These are phyloP conservation scores for Amphilophus citrinellus DNA, from an alignment of 2,113 vertebrate genomes.

Conservation along the genomic window DNA sequence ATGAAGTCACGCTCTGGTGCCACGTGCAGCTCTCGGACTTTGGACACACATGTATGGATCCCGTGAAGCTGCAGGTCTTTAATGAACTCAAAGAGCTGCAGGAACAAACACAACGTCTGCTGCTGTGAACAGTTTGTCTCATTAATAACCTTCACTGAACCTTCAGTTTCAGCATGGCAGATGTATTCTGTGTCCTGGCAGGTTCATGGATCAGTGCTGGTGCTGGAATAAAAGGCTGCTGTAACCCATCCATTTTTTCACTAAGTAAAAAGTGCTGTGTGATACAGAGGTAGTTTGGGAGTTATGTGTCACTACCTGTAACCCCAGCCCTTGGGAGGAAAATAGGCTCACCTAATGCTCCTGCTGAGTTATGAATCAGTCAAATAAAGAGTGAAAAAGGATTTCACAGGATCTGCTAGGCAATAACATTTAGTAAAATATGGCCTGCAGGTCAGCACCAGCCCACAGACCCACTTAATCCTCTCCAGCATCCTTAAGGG, in stretches of 20 bases:
- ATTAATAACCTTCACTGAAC: not conserved
- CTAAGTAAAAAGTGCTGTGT: rapidly evolving
- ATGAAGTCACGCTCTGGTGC: too few relatives aligned
- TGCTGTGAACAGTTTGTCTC: too few relatives aligned
- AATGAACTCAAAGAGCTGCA: too few relatives aligned
- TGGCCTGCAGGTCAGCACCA: not conserved
- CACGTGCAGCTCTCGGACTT: too few relatives aligned
- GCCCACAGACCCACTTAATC: not conserved
- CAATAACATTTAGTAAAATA: too few relatives aligned
- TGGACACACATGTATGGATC: too few relatives aligned
- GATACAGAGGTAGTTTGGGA: too few relatives aligned
- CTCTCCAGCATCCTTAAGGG: not conserved
- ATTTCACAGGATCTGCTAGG: not conserved
- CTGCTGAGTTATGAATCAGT: not conserved
- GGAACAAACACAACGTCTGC: too few relatives aligned
- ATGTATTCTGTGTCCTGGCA: not conserved
- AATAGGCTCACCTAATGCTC: not conserved
- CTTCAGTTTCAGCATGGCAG: not conserved
- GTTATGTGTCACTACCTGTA: too few relatives aligned
- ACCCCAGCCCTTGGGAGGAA: not conserved
- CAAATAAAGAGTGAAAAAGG: not conserved
- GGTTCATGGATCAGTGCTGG: not conserved
- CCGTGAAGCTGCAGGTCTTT: too few relatives aligned
- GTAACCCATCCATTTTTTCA: not conserved
- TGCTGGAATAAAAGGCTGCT: not conserved